A percentile compares a stretch with the other conserved stretches of the same genome.
Conservation (phyloP, 35 echinoderm and acorn worm genomes). For the Ptychodera flava region DNA sequence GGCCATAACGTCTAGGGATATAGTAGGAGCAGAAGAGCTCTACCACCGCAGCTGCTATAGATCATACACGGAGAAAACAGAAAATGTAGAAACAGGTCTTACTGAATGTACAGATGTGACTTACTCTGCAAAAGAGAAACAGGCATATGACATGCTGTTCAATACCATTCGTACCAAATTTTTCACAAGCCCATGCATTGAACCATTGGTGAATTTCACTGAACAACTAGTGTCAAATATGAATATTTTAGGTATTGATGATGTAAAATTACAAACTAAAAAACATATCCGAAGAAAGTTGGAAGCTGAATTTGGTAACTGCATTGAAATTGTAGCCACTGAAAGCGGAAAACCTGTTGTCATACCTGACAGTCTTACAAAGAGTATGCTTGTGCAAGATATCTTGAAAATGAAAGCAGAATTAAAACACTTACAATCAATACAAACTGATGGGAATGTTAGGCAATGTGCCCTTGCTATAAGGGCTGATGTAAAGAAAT, state of each 20-base stretch:
- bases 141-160: not conserved
- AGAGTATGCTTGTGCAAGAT: not conserved
- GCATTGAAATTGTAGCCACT: not conserved
- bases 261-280: not conserved
- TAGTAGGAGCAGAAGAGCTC: not conserved
- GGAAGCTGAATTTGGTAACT: not conserved
- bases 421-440: not conserved
- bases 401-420: not conserved
- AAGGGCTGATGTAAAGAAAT: not conserved
- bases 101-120: too few species aligned
- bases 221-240: not conserved
- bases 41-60: not conserved
- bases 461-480: not conserved
- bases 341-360: not conserved
- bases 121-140: not conserved
- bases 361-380: not conserved
- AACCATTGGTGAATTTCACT: not conserved
- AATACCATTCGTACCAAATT: not conserved
- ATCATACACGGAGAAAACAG: not conserved
- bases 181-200: not conserved
- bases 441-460: not conserved
- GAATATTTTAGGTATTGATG: not conserved
- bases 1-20: not conserved
- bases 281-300: not conserved
- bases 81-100: not conserved